A percentile compares a stretch with the other conserved stretches of the same genome.
phyloP scores from a whole-genome alignment of 1,140 invertebrate genomes.

The Brachionus sp. region DNA sequence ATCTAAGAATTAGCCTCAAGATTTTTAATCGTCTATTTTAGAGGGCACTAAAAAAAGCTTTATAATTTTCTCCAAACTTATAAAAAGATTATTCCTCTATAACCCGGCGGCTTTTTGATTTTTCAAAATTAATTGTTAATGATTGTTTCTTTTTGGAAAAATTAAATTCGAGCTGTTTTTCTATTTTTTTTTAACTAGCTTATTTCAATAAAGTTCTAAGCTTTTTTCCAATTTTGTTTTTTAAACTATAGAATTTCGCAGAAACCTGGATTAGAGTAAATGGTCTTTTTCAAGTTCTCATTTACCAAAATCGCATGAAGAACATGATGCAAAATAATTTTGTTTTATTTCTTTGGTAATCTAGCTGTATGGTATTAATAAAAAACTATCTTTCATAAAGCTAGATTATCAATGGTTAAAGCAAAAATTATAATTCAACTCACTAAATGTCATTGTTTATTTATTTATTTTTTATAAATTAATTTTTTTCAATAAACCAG shows the following conservation, averaged over 20 bases:
- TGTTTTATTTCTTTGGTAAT: constrained; percentile 47
- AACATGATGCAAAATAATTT: not conserved
- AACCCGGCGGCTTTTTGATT: not conserved
- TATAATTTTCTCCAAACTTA: not conserved
- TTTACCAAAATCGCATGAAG: not conserved
- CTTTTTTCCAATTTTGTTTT: not conserved
- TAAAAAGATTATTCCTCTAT: not conserved
- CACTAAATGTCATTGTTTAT: not conserved
- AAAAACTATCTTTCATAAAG: constrained; percentile 41
- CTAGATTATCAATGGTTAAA: constrained; percentile 47
- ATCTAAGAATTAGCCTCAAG: not conserved
- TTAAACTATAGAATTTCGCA: not conserved
- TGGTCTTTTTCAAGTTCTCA: not conserved
- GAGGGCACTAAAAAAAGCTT: not conserved
- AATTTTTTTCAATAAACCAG: too few relatives aligned
- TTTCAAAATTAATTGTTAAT: not conserved
- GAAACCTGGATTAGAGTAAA: not conserved
- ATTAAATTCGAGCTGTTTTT: not conserved
- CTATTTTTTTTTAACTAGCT: not conserved
- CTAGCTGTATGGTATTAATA: constrained; percentile 46
- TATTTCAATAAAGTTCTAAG: not conserved
- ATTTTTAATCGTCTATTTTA: not conserved
- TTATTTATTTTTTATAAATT: not conserved
- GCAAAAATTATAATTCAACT: constrained; percentile 17
- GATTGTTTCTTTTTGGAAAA: not conserved